Evolutionary conservation across 2,888 invertebrate genomes (phyloP), one percentile per base, ranked within the genome.

Genomic region (Drosophila robusta): DNA sequence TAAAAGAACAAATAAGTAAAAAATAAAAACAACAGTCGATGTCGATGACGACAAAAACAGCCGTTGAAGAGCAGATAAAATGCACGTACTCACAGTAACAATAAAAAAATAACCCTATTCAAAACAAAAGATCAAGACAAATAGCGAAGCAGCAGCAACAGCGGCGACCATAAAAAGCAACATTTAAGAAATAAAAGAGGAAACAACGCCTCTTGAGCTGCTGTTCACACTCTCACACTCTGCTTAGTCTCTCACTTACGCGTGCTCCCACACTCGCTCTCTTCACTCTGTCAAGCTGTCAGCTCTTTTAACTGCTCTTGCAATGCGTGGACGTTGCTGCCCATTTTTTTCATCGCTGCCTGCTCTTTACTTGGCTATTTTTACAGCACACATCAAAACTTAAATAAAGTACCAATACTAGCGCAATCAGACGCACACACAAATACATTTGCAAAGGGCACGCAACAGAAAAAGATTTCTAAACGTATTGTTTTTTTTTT

Each of bases 41-140:
- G 57, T 41, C 58, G 75, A 66, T 60, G 69, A 69, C 66, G 76
- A 75, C 54, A 63, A 76, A 67, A 75, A 54, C 63, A 63, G 56
- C 56, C 44, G 63, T 71, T 68, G 63, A 54, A 76, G 62, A 67
- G 60, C 54, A 60, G 78, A 76, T 70, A 69, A 65, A 66, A 60
- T 44, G 66, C 49, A 78, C 70, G 57, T 75, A 78, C 65, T 61
- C 52, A 34, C 45, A 64, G 58, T 44, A 52, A 63, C 62, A 73
- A 58, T 54, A 50, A 51, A 36, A 49, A 52, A 60, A 73, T 66
- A 72, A 69, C 69, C 69, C 67, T 74, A 83, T 80, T 78, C 87
- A 84, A 84, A 87, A 87, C 85, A 83, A 87, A 80, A 84, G 78
- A 84, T 81, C 77, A 76, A 74, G 84, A 75, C 86, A 77, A 75